Conservation (phyloP, 2,113 vertebrate species). For the Todiramphus chloris region DNA sequence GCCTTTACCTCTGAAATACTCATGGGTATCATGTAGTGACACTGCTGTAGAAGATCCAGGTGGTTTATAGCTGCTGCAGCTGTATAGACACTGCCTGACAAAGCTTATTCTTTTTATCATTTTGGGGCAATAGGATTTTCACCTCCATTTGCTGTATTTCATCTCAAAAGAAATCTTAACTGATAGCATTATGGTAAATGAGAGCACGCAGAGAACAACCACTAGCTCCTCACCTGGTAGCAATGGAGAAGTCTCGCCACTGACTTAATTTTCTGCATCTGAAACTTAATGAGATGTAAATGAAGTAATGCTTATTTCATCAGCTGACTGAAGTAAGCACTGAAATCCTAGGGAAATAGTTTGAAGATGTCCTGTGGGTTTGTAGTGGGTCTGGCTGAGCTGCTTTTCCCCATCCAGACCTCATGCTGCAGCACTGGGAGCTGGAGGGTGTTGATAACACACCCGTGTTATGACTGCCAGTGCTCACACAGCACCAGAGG, state of each 20-base stretch:
- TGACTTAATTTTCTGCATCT: not conserved
- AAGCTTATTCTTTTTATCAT: not conserved
- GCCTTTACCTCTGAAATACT: not conserved
- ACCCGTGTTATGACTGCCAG: no score
- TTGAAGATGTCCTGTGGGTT: not conserved
- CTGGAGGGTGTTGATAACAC: no score
- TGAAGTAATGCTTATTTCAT: not conserved
- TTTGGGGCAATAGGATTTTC: not conserved
- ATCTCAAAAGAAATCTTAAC: not conserved
- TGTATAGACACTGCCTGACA: not conserved
- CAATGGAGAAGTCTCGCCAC: not conserved
- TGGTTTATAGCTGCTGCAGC: not conserved
- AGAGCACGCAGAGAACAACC: not conserved
- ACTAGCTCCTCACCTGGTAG: not conserved
- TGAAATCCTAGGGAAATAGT: not conserved
- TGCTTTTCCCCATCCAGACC: no score
- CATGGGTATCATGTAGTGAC: rapidly evolving
- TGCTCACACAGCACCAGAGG: no score
- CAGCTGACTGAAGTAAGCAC: not conserved
- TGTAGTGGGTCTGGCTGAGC: no score
- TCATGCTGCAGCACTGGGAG: no score
- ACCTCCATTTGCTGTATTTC: not conserved
- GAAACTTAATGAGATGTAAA: not conserved
- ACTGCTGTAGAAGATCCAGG: not conserved
- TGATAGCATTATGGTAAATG: not conserved